These are phyloP conservation scores for Drosophila guanche DNA, from an alignment of 1,140 invertebrate species.

Conservation along the genomic window DNA sequence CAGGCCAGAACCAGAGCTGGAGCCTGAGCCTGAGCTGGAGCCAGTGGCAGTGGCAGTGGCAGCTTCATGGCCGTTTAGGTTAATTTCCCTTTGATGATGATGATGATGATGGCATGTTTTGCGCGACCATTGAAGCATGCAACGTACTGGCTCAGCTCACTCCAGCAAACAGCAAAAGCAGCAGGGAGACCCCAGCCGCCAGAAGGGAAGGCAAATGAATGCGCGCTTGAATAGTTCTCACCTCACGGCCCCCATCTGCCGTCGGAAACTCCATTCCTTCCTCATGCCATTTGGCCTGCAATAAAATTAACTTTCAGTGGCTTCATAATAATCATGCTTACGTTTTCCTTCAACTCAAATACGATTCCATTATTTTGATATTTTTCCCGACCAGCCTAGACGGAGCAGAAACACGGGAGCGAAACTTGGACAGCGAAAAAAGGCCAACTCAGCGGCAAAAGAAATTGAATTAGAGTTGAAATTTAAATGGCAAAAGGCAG, in stretches of 20 bases:
- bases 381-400: constrained; percentile 36
- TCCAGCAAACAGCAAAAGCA: constrained; percentile 42
- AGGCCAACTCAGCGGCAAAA: constrained; percentile 67
- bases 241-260: not conserved
- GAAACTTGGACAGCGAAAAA: constrained; percentile 38
- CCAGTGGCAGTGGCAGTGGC: constrained; percentile 36
- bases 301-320: constrained; percentile 51
- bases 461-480: constrained; percentile 79
- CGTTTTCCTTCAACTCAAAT: constrained; percentile 50
- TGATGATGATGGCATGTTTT: constrained; percentile 78
- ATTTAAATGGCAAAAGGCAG: constrained; percentile 63
- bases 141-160: constrained; percentile 65
- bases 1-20: not conserved
- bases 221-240: constrained; percentile 75
- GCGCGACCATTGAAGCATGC: constrained; percentile 76
- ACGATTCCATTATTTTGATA: constrained; percentile 43
- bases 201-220: constrained; percentile 53
- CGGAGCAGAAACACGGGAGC: constrained; percentile 5
- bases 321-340: constrained; percentile 72
- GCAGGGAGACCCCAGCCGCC: constrained; percentile 3
- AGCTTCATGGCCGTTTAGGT: constrained; percentile 78
- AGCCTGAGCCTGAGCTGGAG: constrained; percentile 15
- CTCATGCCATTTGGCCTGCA: constrained; percentile 7
- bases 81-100: constrained; percentile 75
- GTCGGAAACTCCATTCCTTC: constrained; percentile 4